Evolutionary conservation across 1,140 invertebrate species (phyloP), one percentile per base, ranked within the genome.

Genomic region (Gerris buenoi): DNA sequence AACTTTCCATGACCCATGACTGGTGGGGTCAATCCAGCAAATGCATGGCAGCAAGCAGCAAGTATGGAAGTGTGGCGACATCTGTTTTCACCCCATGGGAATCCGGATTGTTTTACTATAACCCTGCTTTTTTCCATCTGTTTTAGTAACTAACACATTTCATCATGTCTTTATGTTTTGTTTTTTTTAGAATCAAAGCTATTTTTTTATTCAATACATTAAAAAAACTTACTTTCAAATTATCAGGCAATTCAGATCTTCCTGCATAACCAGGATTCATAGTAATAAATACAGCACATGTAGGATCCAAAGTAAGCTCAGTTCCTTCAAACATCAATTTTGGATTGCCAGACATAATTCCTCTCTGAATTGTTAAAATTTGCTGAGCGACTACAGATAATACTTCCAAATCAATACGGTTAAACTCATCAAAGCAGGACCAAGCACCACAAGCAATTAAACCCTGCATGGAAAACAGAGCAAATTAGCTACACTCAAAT

Each of bases 371-470:
- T 1, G 85, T 88, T 1, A 88, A 74, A 68, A 89, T 87, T 77
- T 94, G 91, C 76, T 94, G 91, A 0, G 91, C 91, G 1, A 94
- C 90, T 1, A 97, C 93, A 0, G 94, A 98, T 27, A 97, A 75
- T 56, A 97, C 94, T 77, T 90, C 88, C 29, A 90, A 74, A 73
- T 90, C 88, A 68, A 91, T 90, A 14, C 88, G 82, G 75, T 91
- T 90, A 76, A 98, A 97, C 78, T 98, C 95, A 74, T 98, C 95
- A 75, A 98, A 97, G 77, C 95, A 98, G 0, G 93, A 91, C 94
- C 94, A 97, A 0, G 95, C 93, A 10, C 95, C 95, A 73, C 91
- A 94, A 0, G 93, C 92, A 1, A 93, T 92, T 57, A 97, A 77
- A 68, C 95, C 95, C 88, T 87, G 64, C 1, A 71, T 70, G 70